phyloP scores from a whole-genome alignment of 2,888 invertebrate genomes.

The Magallana nippona region DNA sequence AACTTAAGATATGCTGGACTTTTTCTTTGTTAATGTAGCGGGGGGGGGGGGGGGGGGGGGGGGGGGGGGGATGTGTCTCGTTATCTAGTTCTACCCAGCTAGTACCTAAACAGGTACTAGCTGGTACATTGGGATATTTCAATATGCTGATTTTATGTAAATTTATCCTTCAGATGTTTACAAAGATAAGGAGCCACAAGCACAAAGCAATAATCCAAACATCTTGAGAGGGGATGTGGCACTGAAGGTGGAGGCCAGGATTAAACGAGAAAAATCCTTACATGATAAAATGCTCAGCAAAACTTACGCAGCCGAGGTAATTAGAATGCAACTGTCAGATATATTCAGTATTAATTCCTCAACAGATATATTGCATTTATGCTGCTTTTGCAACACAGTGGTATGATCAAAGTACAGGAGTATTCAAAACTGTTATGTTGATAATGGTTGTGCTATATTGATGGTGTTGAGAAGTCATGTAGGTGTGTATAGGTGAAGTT shows the following conservation, averaged over 20 bases:
- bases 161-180: constrained; percentile 38
- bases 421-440: too few relatives aligned
- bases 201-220: constrained; percentile 40
- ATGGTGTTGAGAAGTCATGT: too few relatives aligned
- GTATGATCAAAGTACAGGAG: too few relatives aligned
- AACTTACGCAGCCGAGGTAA: constrained; percentile 45
- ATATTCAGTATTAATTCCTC: background rate
- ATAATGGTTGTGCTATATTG: too few relatives aligned
- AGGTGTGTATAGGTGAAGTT: too few relatives aligned
- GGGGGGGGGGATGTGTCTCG: too few relatives aligned
- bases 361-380: background rate
- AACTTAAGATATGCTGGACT: too few relatives aligned
- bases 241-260: constrained; percentile 44
- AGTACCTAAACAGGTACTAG: too few relatives aligned
- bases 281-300: constrained; percentile 41
- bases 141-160: background rate
- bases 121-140: background rate
- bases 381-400: too few relatives aligned
- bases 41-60: too few relatives aligned
- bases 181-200: background rate
- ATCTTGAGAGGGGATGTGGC: constrained; percentile 46
- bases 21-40: too few relatives aligned
- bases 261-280: constrained; percentile 43
- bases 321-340: background rate
- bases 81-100: too few relatives aligned